phyloP scores from a whole-genome alignment of 2,888 invertebrate genomes.

The Amphimallon solstitiale region DNA sequence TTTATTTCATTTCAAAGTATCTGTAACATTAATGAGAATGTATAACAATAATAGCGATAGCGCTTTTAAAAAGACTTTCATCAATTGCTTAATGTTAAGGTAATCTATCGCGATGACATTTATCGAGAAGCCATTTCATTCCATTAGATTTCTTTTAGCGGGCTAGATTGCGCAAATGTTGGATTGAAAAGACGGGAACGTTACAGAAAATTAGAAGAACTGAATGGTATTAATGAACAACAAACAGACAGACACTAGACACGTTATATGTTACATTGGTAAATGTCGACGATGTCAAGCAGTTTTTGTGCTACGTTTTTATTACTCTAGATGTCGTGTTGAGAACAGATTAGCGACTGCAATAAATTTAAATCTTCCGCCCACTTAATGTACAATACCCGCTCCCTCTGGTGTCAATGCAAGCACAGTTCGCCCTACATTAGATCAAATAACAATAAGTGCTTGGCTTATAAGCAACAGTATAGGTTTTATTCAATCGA shows the following conservation, averaged over 20 bases:
- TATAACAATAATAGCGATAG: not conserved
- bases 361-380: conserved; percentile 20
- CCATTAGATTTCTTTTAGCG: conserved; percentile 4
- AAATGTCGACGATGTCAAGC: conserved; percentile 13
- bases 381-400: not conserved
- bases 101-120: conserved; percentile 14
- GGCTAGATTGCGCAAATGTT: not conserved
- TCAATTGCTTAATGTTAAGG: not conserved
- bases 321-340: conserved; percentile 15
- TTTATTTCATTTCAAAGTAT: not conserved
- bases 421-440: not conserved
- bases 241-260: not conserved
- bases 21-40: not conserved
- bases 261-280: not conserved
- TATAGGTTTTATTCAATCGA: no score
- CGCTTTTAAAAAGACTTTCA: not conserved
- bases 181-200: not conserved
- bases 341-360: not conserved
- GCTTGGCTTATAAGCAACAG: not conserved
- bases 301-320: conserved; percentile 12
- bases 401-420: conserved; percentile 12
- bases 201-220: conserved; percentile 7
- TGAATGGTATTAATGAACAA: conserved; percentile 8
- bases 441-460: conserved; percentile 5
- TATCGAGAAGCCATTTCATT: not conserved